Evolutionary conservation across 2,888 invertebrate genomes (phyloP).

Genomic region (Pharmacophagus antenor): DNA sequence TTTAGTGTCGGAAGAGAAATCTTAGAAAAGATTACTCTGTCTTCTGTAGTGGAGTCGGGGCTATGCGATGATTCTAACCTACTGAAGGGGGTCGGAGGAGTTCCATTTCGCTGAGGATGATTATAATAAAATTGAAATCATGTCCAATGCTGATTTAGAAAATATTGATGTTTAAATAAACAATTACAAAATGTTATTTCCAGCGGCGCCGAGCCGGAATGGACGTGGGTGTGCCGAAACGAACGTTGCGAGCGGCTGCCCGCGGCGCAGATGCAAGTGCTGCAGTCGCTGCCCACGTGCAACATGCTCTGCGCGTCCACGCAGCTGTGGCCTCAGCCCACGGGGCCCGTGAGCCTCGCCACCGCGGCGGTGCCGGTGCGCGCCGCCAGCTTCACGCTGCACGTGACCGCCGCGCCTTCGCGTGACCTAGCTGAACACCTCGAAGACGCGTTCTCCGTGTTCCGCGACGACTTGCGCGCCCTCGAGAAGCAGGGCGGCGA

Average conservation of each 20-base stretch:
- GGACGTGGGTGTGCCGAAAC: slow-evolving; percentile 88
- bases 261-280: slow-evolving; percentile 58
- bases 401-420: slow-evolving; percentile 62
- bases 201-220: slow-evolving; percentile 81
- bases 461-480: slow-evolving; percentile 73
- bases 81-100: too few species aligned
- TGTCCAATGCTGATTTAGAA: too few species aligned
- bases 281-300: slow-evolving; percentile 86
- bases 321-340: slow-evolving; percentile 91
- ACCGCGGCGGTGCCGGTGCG: slow-evolving; percentile 82
- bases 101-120: too few species aligned
- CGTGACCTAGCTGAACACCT: slow-evolving; percentile 62
- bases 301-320: slow-evolving; percentile 88
- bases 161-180: neutral
- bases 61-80: too few species aligned
- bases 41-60: too few species aligned
- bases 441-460: slow-evolving; percentile 72
- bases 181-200: too few species aligned
- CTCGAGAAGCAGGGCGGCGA: slow-evolving; percentile 63
- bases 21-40: too few species aligned
- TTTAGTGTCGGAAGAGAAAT: too few species aligned
- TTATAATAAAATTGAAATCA: too few species aligned
- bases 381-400: slow-evolving; percentile 73
- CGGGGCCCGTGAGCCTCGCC: slow-evolving; percentile 85
- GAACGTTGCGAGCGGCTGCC: slow-evolving; percentile 84